Conservation (phyloP, 2,113 vertebrate species). For the mouse (Mus musculus) region DNA sequence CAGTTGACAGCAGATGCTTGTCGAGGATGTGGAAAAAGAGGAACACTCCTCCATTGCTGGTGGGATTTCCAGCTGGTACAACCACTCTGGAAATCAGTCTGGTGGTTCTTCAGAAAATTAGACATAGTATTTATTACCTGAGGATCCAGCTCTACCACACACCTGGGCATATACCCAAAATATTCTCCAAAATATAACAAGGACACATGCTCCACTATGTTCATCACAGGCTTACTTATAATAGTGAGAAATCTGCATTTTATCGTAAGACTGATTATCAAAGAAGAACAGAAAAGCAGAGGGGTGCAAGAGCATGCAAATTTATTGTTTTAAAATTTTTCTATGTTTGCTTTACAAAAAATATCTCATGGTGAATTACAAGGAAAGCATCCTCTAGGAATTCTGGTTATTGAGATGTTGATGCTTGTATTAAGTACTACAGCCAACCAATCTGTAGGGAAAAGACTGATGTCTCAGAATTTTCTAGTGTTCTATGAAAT, state of each 20-base stretch:
- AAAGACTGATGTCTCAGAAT: not conserved
- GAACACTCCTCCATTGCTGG: no score
- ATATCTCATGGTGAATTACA: not conserved
- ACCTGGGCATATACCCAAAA: no score
- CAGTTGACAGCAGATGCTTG: no score
- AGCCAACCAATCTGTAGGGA: not conserved
- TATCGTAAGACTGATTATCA: not conserved
- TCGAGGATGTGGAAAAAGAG: no score
- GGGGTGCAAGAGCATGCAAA: not conserved
- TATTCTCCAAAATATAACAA: no score
- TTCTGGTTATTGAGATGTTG: not conserved
- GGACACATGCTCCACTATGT: no score
- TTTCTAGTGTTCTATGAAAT: not conserved
- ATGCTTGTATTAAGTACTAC: not conserved
- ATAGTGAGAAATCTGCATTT: not conserved
- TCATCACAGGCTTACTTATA: no score
- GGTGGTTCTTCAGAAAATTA: no score
- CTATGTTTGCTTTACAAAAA: conserved; percentile 17
- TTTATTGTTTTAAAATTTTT: not conserved
- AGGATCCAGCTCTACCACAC: no score
- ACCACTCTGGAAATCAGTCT: no score
- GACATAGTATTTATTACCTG: no score
- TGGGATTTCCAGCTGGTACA: no score
- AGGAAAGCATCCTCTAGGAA: not conserved
- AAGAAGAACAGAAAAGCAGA: not conserved